A percentile compares a stretch with the other conserved stretches of the same genome.
These are phyloP conservation scores for Varecia variegata DNA, from an alignment of 2,797 vertebrate species.

Conservation along the genomic window DNA sequence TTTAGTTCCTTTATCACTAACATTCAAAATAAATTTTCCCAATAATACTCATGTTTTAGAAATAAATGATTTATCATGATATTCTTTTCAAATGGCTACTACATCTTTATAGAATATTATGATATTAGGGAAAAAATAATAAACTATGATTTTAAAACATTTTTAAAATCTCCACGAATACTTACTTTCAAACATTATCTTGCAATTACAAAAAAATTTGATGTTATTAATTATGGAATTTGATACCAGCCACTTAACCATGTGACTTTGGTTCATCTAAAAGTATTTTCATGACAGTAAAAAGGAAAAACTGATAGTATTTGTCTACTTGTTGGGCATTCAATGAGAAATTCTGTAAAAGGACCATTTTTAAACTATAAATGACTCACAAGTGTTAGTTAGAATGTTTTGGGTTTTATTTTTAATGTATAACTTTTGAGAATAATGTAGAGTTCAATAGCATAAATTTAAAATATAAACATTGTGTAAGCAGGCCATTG, in stretches of 20 bases:
- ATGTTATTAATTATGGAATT: constrained; percentile 4
- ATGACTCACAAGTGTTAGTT: not conserved
- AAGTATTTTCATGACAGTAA: not conserved
- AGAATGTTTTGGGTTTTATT: not conserved
- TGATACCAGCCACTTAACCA: not conserved
- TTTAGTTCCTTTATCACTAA: not conserved
- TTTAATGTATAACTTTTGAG: not conserved
- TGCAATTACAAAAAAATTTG: not conserved
- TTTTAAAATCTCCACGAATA: not conserved
- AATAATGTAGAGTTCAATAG: not conserved
- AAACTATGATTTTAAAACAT: not conserved
- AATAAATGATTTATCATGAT: not conserved
- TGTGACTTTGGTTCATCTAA: not conserved
- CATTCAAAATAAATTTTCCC: not conserved
- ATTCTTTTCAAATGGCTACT: not conserved
- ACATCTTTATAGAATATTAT: not conserved
- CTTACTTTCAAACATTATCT: not conserved
- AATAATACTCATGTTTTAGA: not conserved
- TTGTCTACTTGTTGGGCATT: not conserved
- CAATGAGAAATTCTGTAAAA: not conserved
- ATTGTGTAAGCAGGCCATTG: not conserved
- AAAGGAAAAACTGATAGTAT: not conserved
- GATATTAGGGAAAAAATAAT: not conserved
- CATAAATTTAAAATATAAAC: not conserved
- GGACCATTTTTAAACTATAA: not conserved